phyloP scores from a whole-genome alignment of 1,140 invertebrate species.

The Neomicropteryx cornuta region DNA sequence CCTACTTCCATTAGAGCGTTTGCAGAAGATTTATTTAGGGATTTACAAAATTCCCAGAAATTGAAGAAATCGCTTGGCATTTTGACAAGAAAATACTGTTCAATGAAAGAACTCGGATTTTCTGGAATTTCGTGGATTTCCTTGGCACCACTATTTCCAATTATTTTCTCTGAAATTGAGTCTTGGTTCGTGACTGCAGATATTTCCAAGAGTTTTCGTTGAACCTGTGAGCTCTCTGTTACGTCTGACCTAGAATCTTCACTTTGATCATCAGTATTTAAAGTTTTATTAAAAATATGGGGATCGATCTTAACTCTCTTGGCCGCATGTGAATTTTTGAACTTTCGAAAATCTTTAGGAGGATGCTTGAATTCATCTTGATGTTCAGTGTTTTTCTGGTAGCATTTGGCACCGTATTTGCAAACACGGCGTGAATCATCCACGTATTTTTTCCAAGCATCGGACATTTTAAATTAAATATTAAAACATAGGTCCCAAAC shows the following conservation, averaged over 20 bases:
- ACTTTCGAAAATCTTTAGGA: conserved; percentile 25
- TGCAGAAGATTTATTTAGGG: conserved; percentile 40
- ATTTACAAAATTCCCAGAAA: conserved; percentile 70
- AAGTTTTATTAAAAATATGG: conserved; percentile 5
- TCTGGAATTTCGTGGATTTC: too few relatives aligned
- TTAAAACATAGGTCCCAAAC: too few relatives aligned
- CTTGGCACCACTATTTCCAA: conserved; percentile 21
- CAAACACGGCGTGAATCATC: conserved; percentile 42
- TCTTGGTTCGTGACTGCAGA: conserved; percentile 22
- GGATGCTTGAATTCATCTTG: conserved; percentile 68
- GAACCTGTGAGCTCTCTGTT: conserved; percentile 19
- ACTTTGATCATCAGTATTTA: conserved; percentile 6
- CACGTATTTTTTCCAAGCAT: conserved; percentile 23
- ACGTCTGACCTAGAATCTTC: conserved; percentile 15
- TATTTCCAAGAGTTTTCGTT: conserved; percentile 5
- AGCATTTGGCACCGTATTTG: conserved; percentile 71
- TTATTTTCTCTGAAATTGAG: conserved; percentile 23
- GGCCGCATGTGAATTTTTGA: conserved; percentile 11
- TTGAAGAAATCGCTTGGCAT: conserved; percentile 86
- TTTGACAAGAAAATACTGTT: conserved; percentile 66
- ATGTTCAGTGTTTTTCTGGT: conserved; percentile 74
- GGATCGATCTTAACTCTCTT: conserved; percentile 3
- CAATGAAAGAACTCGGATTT: too few relatives aligned
- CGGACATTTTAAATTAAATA: conserved; percentile 23
- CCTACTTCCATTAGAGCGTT: conserved; percentile 54